A percentile compares a stretch with the other conserved stretches of the same genome.
Evolutionary conservation across 2,797 vertebrate genomes (phyloP).

Genomic region (Knipowitschia caucasica): DNA sequence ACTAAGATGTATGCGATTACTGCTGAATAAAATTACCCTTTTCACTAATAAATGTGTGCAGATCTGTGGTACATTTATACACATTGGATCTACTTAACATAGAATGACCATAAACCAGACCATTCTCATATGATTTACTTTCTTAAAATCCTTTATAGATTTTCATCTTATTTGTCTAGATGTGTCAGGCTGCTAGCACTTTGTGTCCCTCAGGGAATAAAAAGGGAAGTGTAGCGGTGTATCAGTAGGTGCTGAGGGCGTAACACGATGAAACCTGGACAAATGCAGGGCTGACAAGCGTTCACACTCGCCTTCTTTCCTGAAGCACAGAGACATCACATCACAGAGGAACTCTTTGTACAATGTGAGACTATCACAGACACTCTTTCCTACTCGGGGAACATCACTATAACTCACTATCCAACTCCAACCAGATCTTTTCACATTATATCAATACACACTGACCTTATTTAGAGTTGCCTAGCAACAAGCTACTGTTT

Average conservation of each 20-base stretch:
- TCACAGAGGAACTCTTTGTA: slow-evolving; percentile 11
- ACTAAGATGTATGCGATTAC: not conserved
- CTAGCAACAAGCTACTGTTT: slow-evolving; percentile 7
- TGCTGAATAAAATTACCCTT: not conserved
- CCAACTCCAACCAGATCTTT: not conserved
- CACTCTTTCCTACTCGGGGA: not conserved
- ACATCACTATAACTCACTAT: no score
- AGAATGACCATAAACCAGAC: not conserved
- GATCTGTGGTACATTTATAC: not conserved
- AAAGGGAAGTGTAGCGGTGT: slow-evolving; percentile 2
- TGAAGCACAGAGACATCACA: slow-evolving; percentile 3
- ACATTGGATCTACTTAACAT: not conserved
- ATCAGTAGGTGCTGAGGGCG: slow-evolving; percentile 8
- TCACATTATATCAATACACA: not conserved
- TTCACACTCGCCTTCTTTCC: slow-evolving; percentile 10
- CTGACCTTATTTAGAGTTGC: slow-evolving; percentile 10
- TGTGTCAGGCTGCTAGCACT: not conserved
- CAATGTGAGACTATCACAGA: slow-evolving; percentile 1
- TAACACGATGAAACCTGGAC: slow-evolving; percentile 11
- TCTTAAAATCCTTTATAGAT: not conserved
- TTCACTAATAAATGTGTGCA: not conserved
- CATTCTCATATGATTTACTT: not conserved
- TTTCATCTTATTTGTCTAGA: slow-evolving; percentile 9
- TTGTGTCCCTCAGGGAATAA: not conserved
- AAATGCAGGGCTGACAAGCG: slow-evolving; percentile 7